Conservation (phyloP, 2,113 vertebrate genomes). For the Scolopax mira region DNA sequence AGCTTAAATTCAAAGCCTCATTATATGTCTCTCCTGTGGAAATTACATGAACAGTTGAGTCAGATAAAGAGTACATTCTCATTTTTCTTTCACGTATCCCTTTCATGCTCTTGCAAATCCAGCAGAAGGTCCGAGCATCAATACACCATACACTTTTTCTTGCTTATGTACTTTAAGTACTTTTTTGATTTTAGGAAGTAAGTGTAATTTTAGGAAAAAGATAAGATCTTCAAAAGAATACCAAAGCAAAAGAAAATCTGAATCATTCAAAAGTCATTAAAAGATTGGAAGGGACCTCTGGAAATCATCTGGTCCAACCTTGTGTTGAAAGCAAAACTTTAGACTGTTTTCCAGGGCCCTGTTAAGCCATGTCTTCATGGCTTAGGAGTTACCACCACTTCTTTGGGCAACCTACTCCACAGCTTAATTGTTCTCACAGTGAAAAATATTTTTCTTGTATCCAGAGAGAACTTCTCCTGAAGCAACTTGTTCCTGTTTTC, state of each 20-base stretch:
- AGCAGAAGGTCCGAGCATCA: not conserved
- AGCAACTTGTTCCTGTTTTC: not conserved
- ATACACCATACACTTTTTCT: not conserved
- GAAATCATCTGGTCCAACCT: not conserved
- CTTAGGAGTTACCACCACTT: not conserved
- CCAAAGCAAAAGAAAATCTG: not conserved
- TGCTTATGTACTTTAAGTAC: not conserved
- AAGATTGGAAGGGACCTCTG: not conserved
- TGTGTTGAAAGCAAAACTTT: not conserved
- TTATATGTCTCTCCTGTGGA: conserved; percentile 41
- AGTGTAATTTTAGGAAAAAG: not conserved
- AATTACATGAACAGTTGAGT: conserved; percentile 59
- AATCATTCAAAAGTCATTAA: not conserved
- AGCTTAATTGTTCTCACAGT: not conserved
- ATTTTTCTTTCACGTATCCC: conserved; percentile 2
- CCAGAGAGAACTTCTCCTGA: not conserved
- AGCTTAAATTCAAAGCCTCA: conserved; percentile 54
- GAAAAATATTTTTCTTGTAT: not conserved
- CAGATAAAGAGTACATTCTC: conserved; percentile 44
- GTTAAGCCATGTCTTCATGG: not conserved
- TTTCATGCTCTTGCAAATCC: not conserved
- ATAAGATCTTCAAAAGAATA: not conserved
- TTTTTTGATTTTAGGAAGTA: not conserved
- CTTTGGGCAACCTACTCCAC: not conserved
- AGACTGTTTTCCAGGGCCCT: not conserved